Conservation (phyloP, 2,113 vertebrate species). For the Pedionomus torquatus region DNA sequence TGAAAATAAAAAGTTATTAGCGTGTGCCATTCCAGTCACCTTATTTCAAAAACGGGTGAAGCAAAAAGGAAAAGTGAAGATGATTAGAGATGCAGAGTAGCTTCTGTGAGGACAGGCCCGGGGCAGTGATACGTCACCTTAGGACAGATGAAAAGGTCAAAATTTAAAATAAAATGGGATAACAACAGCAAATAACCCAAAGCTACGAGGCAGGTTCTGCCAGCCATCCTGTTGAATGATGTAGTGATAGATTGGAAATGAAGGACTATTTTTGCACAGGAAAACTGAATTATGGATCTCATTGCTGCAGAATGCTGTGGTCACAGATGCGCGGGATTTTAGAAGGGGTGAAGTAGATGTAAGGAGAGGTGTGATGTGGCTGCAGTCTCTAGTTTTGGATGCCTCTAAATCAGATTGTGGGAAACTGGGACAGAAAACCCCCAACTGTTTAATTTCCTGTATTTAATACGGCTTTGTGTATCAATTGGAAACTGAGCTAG, state of each 20-base stretch:
- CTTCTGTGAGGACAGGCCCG: neutral
- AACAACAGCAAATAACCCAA: neutral
- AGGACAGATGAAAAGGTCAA: neutral
- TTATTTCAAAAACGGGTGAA: neutral
- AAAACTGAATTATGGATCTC: neutral
- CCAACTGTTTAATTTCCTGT: neutral
- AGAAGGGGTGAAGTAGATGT: neutral
- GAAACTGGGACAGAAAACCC: neutral
- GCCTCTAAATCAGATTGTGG: neutral
- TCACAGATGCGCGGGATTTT: neutral
- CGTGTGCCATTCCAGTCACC: fast-evolving
- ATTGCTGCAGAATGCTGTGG: neutral
- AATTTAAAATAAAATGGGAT: neutral
- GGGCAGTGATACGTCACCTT: neutral
- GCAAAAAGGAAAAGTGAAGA: neutral
- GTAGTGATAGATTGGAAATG: neutral
- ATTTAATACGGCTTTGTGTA: neutral
- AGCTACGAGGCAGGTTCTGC: neutral
- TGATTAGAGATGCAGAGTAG: neutral
- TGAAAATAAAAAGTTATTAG: neutral
- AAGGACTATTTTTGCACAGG: neutral
- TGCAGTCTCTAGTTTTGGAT: neutral
- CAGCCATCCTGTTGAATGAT: neutral
- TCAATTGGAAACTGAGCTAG: neutral
- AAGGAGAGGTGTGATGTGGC: neutral